Conservation (phyloP, 2,888 invertebrate genomes). For the Anoplius nigerrimus region DNA sequence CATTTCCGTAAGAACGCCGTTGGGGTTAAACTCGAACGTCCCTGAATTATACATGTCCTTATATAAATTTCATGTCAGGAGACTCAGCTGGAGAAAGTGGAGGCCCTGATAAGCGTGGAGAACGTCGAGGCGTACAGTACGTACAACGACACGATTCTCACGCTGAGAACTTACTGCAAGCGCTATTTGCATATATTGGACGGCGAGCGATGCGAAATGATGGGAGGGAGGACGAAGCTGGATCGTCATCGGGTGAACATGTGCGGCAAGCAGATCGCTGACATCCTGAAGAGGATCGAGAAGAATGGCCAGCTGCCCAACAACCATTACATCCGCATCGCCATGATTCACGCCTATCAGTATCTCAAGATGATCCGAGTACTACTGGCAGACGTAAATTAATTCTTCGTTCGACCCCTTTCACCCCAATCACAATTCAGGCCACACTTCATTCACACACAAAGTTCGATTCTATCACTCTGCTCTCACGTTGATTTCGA, state of each 20-base stretch:
- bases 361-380: slow-evolving; percentile 74
- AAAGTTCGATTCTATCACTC: too few species aligned
- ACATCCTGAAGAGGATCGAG: slow-evolving; percentile 62
- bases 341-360: slow-evolving; percentile 69
- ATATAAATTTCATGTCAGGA: slow-evolving; percentile 62
- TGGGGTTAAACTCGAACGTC: too few species aligned
- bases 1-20: too few species aligned
- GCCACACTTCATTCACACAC: too few species aligned
- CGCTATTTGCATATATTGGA: slow-evolving; percentile 73
- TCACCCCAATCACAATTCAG: too few species aligned
- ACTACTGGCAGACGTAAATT: slow-evolving; percentile 76
- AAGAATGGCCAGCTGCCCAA: slow-evolving; percentile 65
- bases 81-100: slow-evolving; percentile 69
- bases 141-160: slow-evolving; percentile 69
- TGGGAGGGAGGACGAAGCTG: slow-evolving; percentile 64
- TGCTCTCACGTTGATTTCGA: too few species aligned
- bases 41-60: too few species aligned
- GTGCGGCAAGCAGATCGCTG: slow-evolving; percentile 62
- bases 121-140: slow-evolving; percentile 61
- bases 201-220: slow-evolving; percentile 54
- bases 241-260: slow-evolving; percentile 67
- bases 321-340: slow-evolving; percentile 67
- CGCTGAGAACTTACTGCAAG: slow-evolving; percentile 63
- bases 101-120: slow-evolving; percentile 66
- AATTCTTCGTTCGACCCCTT: neutral